Evolutionary conservation across 2,113 vertebrate genomes (phyloP).

Genomic region (Labeo catla): DNA sequence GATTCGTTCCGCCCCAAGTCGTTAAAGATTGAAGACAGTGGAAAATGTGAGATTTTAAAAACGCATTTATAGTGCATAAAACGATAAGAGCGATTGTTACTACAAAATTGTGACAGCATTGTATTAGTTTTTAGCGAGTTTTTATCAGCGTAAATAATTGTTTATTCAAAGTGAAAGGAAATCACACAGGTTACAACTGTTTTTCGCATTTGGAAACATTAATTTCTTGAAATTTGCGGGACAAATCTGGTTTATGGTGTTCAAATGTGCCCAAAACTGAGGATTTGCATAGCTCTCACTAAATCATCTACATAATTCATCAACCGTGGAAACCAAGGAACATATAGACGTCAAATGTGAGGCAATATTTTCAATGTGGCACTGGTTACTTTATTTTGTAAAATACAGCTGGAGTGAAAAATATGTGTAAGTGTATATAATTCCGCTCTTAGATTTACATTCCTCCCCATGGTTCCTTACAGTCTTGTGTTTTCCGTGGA

Average conservation of each 20-base stretch:
- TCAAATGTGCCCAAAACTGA: background rate
- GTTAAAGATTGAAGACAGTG: background rate
- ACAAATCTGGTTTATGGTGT: background rate
- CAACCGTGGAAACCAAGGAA: slow-evolving; percentile 35
- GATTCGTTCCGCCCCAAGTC: slow-evolving; percentile 45
- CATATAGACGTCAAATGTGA: slow-evolving; percentile 51
- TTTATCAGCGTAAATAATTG: background rate
- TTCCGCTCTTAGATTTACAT: slow-evolving; percentile 70
- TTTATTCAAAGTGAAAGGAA: background rate
- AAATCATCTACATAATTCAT: slow-evolving; percentile 58
- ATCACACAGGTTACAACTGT: background rate
- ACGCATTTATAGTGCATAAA: background rate
- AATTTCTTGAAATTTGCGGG: background rate
- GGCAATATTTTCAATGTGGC: slow-evolving; percentile 15
- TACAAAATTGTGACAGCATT: background rate
- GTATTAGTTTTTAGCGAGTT: background rate
- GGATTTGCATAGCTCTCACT: slow-evolving; percentile 18
- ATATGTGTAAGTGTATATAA: slow-evolving; percentile 59
- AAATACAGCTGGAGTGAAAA: slow-evolving; percentile 36
- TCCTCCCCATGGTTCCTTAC: slow-evolving; percentile 70
- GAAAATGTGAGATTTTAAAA: slow-evolving; percentile 3
- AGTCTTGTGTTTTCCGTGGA: slow-evolving; percentile 81
- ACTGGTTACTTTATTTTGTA: slow-evolving; percentile 53
- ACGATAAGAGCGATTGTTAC: background rate
- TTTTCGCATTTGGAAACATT: background rate